Conservation (phyloP, 2,888 invertebrate species). For the Ypsolopha sequella region DNA sequence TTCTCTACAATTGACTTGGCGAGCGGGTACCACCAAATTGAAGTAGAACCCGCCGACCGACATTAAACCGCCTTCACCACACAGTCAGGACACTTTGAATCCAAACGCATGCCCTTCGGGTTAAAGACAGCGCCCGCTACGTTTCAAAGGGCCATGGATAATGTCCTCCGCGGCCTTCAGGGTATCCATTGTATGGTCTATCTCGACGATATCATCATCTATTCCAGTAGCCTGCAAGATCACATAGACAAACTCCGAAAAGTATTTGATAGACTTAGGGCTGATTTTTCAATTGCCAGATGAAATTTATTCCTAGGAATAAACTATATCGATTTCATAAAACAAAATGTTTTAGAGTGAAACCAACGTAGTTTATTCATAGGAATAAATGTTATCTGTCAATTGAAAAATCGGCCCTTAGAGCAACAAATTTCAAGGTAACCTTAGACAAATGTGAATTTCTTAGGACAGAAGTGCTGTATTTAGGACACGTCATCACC, state of each 20-base stretch:
- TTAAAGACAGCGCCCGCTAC: conserved; percentile 35
- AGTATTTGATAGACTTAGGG: conserved; percentile 10
- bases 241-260: conserved; percentile 3
- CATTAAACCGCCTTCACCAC: conserved; percentile 18
- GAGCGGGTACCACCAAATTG: conserved; percentile 18
- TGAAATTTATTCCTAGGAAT: no score
- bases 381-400: no score
- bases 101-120: conserved; percentile 28
- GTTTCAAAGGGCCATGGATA: conserved; percentile 29
- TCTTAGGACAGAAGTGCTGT: conserved; percentile 5
- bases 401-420: no score
- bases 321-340: no score
- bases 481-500: conserved; percentile 15
- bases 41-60: conserved; percentile 12
- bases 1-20: conserved; percentile 18
- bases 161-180: conserved; percentile 16
- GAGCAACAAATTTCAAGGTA: conserved; percentile 4
- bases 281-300: no score
- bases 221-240: conserved; percentile 10
- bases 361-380: no score
- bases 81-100: conserved; percentile 17
- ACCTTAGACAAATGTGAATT: conserved; percentile 7
- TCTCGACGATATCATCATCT: conserved; percentile 20
- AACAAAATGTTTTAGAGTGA: no score
- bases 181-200: no score